Conservation (phyloP, 2,888 invertebrate genomes). For the Cremastinae sp. region DNA sequence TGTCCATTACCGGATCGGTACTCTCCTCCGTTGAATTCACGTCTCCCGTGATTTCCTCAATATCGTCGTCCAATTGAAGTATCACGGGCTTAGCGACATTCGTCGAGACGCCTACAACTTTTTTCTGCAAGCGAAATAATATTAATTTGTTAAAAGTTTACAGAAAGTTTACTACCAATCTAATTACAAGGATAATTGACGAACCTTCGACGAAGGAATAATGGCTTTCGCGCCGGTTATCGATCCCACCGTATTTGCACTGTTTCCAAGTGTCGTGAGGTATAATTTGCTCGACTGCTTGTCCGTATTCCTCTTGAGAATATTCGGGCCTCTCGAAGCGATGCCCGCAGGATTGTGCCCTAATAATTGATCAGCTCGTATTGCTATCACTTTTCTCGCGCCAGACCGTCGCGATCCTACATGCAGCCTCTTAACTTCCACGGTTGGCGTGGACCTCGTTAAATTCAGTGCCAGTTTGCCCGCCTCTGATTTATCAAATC, state of each 20-base stretch:
- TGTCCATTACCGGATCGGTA: constrained; percentile 71
- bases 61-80: constrained; percentile 76
- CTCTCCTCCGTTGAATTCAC: constrained; percentile 80
- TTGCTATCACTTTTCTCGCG: constrained; percentile 82
- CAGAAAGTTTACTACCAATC: not conserved
- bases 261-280: constrained; percentile 72
- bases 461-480: constrained; percentile 88
- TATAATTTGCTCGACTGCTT: constrained; percentile 74
- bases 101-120: constrained; percentile 64
- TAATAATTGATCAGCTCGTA: constrained; percentile 82
- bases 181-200: constrained; percentile 34
- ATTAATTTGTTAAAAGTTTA: too few species aligned
- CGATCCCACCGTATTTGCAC: constrained; percentile 68
- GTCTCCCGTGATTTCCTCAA: constrained; percentile 79
- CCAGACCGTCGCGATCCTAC: constrained; percentile 74
- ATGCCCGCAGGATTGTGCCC: constrained; percentile 73
- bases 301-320: constrained; percentile 75
- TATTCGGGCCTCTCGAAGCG: constrained; percentile 76
- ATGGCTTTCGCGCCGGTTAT: constrained; percentile 71
- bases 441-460: constrained; percentile 78
- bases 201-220: constrained; percentile 68
- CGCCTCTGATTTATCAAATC: constrained; percentile 82
- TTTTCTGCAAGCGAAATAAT: constrained; percentile 67
- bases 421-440: constrained; percentile 77
- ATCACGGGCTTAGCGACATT: constrained; percentile 71